Evolutionary conservation across 2,113 vertebrate genomes (phyloP).

Genomic region (Aplodontia rufa): DNA sequence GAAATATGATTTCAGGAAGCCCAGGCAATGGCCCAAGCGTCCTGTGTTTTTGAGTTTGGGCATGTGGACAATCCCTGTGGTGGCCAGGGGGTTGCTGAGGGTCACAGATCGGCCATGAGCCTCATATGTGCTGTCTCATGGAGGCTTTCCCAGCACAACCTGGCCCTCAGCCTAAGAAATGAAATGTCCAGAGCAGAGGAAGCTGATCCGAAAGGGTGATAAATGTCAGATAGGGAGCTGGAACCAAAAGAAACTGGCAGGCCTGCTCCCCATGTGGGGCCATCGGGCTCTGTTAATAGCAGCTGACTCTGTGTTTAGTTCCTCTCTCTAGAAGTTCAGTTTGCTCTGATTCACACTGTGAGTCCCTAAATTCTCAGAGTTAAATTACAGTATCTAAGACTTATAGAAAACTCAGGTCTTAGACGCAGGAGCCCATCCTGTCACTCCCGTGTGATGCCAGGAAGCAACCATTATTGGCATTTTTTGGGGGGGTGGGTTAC

Average conservation of each 20-base stretch:
- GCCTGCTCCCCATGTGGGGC: not conserved
- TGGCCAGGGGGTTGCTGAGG: not conserved
- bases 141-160: not conserved
- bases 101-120: not conserved
- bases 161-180: not conserved
- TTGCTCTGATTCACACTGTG: not conserved
- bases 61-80: fast-evolving
- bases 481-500: too few relatives aligned
- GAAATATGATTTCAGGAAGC: not conserved
- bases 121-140: not conserved
- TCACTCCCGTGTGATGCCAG: not conserved
- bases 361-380: not conserved
- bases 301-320: not conserved
- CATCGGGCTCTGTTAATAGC: not conserved
- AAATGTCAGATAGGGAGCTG: not conserved
- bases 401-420: not conserved
- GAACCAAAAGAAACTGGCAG: not conserved
- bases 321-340: not conserved
- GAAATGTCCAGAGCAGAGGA: not conserved
- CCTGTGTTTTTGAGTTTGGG: not conserved
- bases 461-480: not conserved
- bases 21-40: not conserved
- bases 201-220: not conserved
- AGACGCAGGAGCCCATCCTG: not conserved
- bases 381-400: not conserved